phyloP scores from a whole-genome alignment of 2,113 vertebrate genomes.

The Cygnus buccinator region DNA sequence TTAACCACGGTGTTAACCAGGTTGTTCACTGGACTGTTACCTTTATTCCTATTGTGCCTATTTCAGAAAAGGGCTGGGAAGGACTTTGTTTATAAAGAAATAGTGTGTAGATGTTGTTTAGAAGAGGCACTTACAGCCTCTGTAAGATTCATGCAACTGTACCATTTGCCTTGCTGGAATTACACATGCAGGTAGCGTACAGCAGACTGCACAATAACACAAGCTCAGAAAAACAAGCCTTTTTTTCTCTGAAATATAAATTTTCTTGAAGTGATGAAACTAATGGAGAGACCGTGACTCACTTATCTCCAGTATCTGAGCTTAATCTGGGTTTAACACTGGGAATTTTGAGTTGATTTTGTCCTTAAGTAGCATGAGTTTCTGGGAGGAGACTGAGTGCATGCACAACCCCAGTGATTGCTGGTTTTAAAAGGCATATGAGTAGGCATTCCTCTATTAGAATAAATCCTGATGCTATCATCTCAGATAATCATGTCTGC shows the following conservation, averaged over 20 bases:
- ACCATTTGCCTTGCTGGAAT: neutral
- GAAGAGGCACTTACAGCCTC: neutral
- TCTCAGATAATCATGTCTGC: neutral
- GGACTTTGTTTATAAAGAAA: neutral
- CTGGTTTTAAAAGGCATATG: neutral
- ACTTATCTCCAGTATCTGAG: neutral
- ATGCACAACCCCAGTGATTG: neutral
- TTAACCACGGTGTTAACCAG: neutral
- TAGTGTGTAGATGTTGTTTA: neutral
- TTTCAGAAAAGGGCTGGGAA: neutral
- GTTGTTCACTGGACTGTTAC: neutral
- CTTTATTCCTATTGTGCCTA: neutral
- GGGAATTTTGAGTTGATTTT: neutral
- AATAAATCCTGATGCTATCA: neutral
- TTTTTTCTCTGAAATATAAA: neutral
- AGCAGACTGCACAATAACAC: neutral
- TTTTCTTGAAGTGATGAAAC: neutral
- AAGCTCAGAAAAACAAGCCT: neutral
- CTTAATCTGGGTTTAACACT: neutral
- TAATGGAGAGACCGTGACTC: neutral
- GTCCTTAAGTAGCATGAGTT: neutral
- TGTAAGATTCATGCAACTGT: neutral
- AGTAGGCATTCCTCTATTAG: neutral
- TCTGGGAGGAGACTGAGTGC: neutral
- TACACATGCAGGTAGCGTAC: neutral